Evolutionary conservation across 2,797 vertebrate genomes (phyloP), one percentile per base, ranked within the genome.

Genomic region (Austrolebias charrua): DNA sequence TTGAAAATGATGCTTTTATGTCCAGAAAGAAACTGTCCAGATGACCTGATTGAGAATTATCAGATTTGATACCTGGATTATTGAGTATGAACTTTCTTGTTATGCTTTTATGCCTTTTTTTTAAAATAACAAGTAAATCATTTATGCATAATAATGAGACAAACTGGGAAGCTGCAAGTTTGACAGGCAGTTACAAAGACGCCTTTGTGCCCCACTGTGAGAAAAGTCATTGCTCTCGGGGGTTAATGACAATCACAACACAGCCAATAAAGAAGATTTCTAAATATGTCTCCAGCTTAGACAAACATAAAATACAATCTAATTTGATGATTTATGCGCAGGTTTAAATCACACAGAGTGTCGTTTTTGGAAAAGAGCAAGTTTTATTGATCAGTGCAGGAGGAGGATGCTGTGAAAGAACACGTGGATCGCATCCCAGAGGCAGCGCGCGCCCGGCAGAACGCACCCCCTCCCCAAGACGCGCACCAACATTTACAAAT

Each of bases 391-490:
- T 4, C 14, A 35, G 71, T 33, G 38, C 20, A 58, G 71, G 55
- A 33, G 24, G 55, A 62, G 16, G 6, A 16, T 28, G 47, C 35
- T 47, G 18, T 20, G 19, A 44, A 24, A 78, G 50, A 66, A 69
- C 88, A 87, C 86, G 88, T 89, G 88, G 49, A 40, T 78, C 28
- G 45, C 83, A 83, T 65, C 82, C 73, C 68, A 14, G 71, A 31
- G 48, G 40, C 11, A n/a, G 24, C 66, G 66, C 57, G 55, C n/a
- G 55, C 48, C 66, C 74, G 4, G 19, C 61, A 49, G 31, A 28
- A 29, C 29, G 2, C 44, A 42, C 1, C 11, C 43, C 76, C 55
- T 78, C 76, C 54, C 72, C 66, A 55, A 40, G 16, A n/a, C 31
- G 5, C 51, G 29, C 43, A 38, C 18, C 51, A 43, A 56, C 71